Conservation (phyloP, 2,888 invertebrate species). For the Zootermopsis nevadensis region DNA sequence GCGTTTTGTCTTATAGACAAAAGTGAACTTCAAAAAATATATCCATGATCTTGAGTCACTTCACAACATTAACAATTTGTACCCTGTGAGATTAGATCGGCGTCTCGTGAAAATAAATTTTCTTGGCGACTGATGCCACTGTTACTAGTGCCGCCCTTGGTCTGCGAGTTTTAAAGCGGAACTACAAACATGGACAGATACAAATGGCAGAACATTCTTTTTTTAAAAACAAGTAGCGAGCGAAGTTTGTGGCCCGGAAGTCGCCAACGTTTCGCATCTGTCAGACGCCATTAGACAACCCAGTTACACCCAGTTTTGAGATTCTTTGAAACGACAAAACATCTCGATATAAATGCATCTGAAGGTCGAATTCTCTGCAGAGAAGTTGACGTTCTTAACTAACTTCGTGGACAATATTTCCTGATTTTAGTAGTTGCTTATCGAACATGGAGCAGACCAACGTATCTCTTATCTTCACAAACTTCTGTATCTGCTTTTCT, state of each 20-base stretch:
- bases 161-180: background rate
- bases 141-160: background rate
- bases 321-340: background rate
- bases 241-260: background rate
- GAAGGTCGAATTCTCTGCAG: background rate
- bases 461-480: too few relatives aligned
- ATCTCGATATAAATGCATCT: conserved; percentile 3
- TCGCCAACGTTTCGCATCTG: conserved; percentile 21
- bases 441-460: too few relatives aligned
- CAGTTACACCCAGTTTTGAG: background rate
- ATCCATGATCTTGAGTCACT: too few relatives aligned
- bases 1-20: too few relatives aligned
- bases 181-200: background rate
- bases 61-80: too few relatives aligned
- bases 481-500: too few relatives aligned
- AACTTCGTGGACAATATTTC: too few relatives aligned
- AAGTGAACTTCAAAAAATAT: too few relatives aligned
- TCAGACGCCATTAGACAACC: background rate
- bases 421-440: too few relatives aligned
- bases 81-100: too few relatives aligned
- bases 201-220: background rate
- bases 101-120: too few relatives aligned
- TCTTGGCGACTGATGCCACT: background rate
- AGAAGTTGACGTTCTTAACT: too few relatives aligned
- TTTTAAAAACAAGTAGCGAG: background rate